Evolutionary conservation across 1,140 invertebrate species (phyloP), one percentile per base, ranked within the genome.

Genomic region (Psilanteris sp.): DNA sequence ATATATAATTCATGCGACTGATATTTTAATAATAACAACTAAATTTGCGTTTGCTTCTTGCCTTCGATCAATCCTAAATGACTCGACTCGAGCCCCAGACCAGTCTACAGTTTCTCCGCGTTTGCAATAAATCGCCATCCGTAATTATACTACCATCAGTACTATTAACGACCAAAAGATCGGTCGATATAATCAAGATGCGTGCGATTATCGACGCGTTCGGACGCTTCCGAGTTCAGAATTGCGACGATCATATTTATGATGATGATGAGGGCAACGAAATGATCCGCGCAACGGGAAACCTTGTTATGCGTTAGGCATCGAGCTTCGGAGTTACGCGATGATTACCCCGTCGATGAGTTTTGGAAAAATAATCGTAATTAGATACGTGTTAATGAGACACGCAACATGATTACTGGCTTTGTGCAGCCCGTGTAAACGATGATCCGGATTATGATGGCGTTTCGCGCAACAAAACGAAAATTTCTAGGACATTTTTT

Each of bases 131-230:
- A 85, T 85, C 74, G 48, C 71, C 18, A 7, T 2, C 9, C n/a
- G 55, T 84, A 83, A 85, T 85, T 80, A 73, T 37, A 75, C 29
- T 39, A 26, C 31, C 18, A 77, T 81, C 66, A 50, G 59, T 72
- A 82, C 77, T 75, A 78, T 83, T 84, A 78, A 80, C 48, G 81
- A 78, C 80, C 77, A 27, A 64, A 80, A 82, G 50, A 81, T 82
- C 50, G 39, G 78, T 62, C 77, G 72, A 82, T 81, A 79, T 80
- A 80, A 84, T 80, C 64, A 70, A 75, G 43, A 79, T 81, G 79
- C 80, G 81, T 80, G 79, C 68, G 67, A 80, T 85, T 85, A 83
- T 82, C 59, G 48, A 48, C 48, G 27, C 26, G 36, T 36, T 48
- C 39, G 31, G 11, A 41, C 15, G 36, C 74, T 68, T 67, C 67